These are phyloP conservation scores for Xanthia togata DNA, from an alignment of 2,888 invertebrate species.

Conservation along the genomic window DNA sequence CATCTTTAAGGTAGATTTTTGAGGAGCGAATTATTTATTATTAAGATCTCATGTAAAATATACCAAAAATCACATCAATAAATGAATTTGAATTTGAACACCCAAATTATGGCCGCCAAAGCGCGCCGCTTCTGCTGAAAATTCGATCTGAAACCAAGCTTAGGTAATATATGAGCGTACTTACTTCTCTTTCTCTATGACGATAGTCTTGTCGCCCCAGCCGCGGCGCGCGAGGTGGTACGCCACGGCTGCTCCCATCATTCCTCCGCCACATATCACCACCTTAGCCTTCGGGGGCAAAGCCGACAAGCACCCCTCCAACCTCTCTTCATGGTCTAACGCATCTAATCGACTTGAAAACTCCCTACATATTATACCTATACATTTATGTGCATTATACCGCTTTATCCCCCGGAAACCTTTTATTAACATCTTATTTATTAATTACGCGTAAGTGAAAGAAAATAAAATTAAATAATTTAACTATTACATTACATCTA, in stretches of 20 bases:
- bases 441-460: conserved; percentile 25
- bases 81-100: no score
- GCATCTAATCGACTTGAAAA: conserved; percentile 77
- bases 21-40: no score
- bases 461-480: conserved; percentile 21
- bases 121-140: not conserved
- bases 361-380: conserved; percentile 60
- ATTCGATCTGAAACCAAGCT: conserved; percentile 1
- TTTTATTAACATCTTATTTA: conserved; percentile 68
- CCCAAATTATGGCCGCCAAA: not conserved
- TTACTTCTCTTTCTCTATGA: conserved; percentile 96
- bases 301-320: conserved; percentile 79
- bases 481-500: conserved; percentile 49
- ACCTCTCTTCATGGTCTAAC: conserved; percentile 79
- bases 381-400: conserved; percentile 58
- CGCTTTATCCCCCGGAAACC: conserved; percentile 64
- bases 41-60: no score
- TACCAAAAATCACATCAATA: no score
- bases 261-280: conserved; percentile 97
- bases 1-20: no score
- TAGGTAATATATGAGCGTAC: conserved; percentile 49
- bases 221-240: conserved; percentile 96
- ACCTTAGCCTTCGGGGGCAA: conserved; percentile 91
- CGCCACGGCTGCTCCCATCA: conserved; percentile 97
- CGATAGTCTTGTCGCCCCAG: conserved; percentile 94